Evolutionary conservation across 2,888 invertebrate species (phyloP).

Genomic region (Perizoma affinitatum): DNA sequence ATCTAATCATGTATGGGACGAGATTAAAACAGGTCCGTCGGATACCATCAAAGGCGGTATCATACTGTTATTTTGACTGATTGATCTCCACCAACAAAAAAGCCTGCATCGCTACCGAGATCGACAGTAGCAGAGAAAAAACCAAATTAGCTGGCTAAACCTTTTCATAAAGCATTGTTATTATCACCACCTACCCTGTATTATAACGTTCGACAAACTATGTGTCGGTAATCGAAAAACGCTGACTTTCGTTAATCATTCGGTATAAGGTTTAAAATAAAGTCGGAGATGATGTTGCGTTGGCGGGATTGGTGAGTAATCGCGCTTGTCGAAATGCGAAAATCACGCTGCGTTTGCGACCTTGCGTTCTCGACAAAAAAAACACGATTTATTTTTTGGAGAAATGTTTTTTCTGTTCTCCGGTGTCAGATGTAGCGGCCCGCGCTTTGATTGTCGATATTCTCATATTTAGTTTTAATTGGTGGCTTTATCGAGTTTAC

Average conservation of each 20-base stretch:
- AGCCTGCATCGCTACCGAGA: slow-evolving; percentile 81
- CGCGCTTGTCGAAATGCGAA: slow-evolving; percentile 75
- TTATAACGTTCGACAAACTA: slow-evolving; percentile 58
- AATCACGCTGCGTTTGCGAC: slow-evolving; percentile 80
- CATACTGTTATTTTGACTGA: slow-evolving; percentile 85
- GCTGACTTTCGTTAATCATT: slow-evolving; percentile 45
- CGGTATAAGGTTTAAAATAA: slow-evolving; percentile 61
- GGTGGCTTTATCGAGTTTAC: slow-evolving; percentile 85
- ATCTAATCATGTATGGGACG: slow-evolving; percentile 82
- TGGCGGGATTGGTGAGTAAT: slow-evolving; percentile 51
- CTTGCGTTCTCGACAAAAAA: slow-evolving; percentile 75
- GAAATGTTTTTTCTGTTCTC: slow-evolving; percentile 74
- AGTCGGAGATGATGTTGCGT: slow-evolving; percentile 29
- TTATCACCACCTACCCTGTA: slow-evolving; percentile 79
- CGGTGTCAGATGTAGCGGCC: slow-evolving; percentile 83
- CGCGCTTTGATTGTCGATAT: slow-evolving; percentile 81
- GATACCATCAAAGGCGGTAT: slow-evolving; percentile 83
- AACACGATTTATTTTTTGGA: slow-evolving; percentile 77
- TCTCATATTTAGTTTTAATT: slow-evolving; percentile 85
- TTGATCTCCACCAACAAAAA: slow-evolving; percentile 81
- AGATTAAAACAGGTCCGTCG: slow-evolving; percentile 82
- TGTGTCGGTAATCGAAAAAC: slow-evolving; percentile 52
- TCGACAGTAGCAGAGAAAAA: slow-evolving; percentile 84
- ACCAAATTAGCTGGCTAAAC: slow-evolving; percentile 83
- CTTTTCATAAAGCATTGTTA: slow-evolving; percentile 83